These are phyloP conservation scores for Automeris io DNA, from an alignment of 2,888 invertebrate genomes.

Conservation along the genomic window DNA sequence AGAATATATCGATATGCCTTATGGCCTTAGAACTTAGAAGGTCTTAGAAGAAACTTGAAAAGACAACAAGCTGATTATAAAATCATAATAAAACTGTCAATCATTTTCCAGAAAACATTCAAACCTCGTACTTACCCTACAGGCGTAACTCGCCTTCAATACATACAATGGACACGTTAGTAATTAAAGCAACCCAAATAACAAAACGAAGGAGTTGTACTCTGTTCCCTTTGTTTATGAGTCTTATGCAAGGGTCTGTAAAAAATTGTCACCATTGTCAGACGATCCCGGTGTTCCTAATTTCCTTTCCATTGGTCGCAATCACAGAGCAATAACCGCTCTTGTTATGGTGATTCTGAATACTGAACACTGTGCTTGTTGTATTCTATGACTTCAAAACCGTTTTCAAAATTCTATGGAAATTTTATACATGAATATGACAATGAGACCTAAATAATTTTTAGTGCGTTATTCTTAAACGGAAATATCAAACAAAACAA, in stretches of 20 bases:
- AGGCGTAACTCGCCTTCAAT: neutral
- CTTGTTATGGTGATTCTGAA: constrained; percentile 34
- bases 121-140: neutral
- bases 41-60: too few relatives aligned
- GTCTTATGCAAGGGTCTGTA: constrained; percentile 44
- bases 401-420: too few relatives aligned
- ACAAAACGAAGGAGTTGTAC: constrained; percentile 25
- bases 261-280: constrained; percentile 63
- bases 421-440: too few relatives aligned
- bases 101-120: constrained; percentile 3
- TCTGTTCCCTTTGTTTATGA: constrained; percentile 36
- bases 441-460: too few relatives aligned
- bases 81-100: constrained; percentile 6
- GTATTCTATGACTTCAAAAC: too few relatives aligned
- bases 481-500: too few relatives aligned
- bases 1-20: too few relatives aligned
- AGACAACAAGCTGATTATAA: too few relatives aligned
- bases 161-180: constrained; percentile 10
- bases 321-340: constrained; percentile 51
- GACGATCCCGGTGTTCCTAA: constrained; percentile 54
- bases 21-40: too few relatives aligned
- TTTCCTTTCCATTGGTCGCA: constrained; percentile 60
- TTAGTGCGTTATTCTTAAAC: too few relatives aligned
- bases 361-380: too few relatives aligned
- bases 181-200: constrained; percentile 44